phyloP scores from a whole-genome alignment of 2,888 invertebrate genomes.

The Podotricha telesiphe region DNA sequence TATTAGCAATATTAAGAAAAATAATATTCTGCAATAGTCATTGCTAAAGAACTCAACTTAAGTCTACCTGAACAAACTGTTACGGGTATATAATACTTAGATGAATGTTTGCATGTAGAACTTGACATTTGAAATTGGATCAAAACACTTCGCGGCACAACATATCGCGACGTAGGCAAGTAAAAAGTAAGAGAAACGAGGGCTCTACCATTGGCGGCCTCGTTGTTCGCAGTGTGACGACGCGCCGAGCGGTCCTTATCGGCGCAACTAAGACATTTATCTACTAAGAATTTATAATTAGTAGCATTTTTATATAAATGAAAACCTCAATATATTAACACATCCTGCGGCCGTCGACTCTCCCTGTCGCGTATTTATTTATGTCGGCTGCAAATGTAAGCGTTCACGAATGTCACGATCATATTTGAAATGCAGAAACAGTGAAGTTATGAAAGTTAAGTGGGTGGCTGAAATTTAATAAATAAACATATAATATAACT shows the following conservation, averaged over 20 bases:
- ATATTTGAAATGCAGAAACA: constrained; percentile 19
- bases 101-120: background rate
- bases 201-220: constrained; percentile 61
- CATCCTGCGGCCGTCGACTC: constrained; percentile 30
- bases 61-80: background rate
- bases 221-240: constrained; percentile 67
- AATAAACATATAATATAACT: constrained; percentile 14
- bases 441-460: constrained; percentile 30
- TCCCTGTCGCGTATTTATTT: constrained; percentile 32
- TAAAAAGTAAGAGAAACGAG: constrained; percentile 47
- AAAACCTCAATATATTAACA: constrained; percentile 16
- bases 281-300: constrained; percentile 21
- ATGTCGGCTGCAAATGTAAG: constrained; percentile 18
- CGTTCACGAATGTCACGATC: constrained; percentile 9
- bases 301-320: constrained; percentile 1
- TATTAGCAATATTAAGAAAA: too few relatives aligned
- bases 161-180: constrained; percentile 37
- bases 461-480: constrained; percentile 18
- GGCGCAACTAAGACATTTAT: constrained; percentile 31
- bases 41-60: background rate
- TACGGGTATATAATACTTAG: background rate
- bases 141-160: constrained; percentile 38
- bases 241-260: constrained; percentile 43
- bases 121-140: constrained; percentile 32
- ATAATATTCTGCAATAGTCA: too few relatives aligned